phyloP scores from a whole-genome alignment of 1,140 invertebrate genomes.

The Berghia stephanieae region DNA sequence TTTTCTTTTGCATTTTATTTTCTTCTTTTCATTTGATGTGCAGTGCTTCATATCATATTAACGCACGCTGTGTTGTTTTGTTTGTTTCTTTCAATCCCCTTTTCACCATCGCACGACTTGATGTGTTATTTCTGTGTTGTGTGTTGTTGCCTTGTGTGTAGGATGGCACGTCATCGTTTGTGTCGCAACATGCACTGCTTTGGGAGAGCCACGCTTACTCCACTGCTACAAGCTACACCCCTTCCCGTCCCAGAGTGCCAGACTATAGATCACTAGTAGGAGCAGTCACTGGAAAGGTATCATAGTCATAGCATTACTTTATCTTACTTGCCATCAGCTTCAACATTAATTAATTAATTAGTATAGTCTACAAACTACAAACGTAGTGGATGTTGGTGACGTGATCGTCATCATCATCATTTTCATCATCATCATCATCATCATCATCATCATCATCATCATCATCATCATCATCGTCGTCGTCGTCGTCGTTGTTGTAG shows the following conservation, averaged over 20 bases:
- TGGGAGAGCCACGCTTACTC: slow-evolving; percentile 23
- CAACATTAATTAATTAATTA: neutral
- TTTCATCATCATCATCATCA: too few relatives aligned
- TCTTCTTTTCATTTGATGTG: too few relatives aligned
- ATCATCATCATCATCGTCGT: too few relatives aligned
- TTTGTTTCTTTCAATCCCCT: too few relatives aligned
- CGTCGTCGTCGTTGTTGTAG: too few relatives aligned
- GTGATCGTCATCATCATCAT: too few relatives aligned
- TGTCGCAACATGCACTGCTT: slow-evolving; percentile 26
- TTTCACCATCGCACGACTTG: too few relatives aligned
- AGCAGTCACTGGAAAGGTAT: neutral
- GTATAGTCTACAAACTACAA: neutral
- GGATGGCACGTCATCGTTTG: slow-evolving; percentile 23
- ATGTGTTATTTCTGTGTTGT: neutral
- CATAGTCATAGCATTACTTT: slow-evolving; percentile 3
- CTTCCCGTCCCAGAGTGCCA: neutral
- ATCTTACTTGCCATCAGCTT: neutral
- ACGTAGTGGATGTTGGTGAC: too few relatives aligned
- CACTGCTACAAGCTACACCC: neutral
- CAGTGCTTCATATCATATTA: too few relatives aligned
- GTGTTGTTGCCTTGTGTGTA: neutral
- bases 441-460: too few relatives aligned
- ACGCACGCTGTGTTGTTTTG: too few relatives aligned
- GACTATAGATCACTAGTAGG: neutral
- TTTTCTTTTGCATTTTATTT: too few relatives aligned